Conservation (phyloP, 2,113 vertebrate genomes). For the Rhinolophus ferrumequinum region DNA sequence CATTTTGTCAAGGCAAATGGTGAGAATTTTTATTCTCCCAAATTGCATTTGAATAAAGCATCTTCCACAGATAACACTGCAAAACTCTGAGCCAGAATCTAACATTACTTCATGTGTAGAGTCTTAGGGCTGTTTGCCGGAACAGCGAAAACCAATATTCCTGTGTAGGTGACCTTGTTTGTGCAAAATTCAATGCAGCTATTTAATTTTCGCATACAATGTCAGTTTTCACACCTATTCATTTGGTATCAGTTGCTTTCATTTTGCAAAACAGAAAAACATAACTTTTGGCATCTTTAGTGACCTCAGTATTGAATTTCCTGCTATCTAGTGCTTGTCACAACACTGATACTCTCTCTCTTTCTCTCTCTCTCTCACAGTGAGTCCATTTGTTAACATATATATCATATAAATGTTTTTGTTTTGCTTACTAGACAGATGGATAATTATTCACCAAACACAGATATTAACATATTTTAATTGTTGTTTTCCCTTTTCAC, state of each 20-base stretch:
- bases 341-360: not conserved
- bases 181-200: not conserved
- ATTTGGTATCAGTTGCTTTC: constrained; percentile 30
- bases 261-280: constrained; percentile 14
- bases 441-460: constrained; percentile 15
- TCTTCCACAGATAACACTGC: not conserved
- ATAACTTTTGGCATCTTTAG: constrained; percentile 2
- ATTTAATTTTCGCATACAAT: constrained; percentile 44
- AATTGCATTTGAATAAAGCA: not conserved
- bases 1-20: not conserved
- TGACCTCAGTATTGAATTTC: constrained; percentile 37
- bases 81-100: not conserved
- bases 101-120: not conserved
- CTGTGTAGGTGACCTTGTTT: not conserved
- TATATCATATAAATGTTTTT: not conserved
- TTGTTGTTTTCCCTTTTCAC: constrained; percentile 1
- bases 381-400: not conserved
- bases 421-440: not conserved
- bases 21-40: not conserved
- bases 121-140: not conserved
- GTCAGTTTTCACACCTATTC: constrained; percentile 55
- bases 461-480: not conserved
- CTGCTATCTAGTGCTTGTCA: not conserved
- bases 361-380: not conserved
- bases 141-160: not conserved